phyloP scores from a whole-genome alignment of 2,888 invertebrate species.

The Matsumyia berberina region DNA sequence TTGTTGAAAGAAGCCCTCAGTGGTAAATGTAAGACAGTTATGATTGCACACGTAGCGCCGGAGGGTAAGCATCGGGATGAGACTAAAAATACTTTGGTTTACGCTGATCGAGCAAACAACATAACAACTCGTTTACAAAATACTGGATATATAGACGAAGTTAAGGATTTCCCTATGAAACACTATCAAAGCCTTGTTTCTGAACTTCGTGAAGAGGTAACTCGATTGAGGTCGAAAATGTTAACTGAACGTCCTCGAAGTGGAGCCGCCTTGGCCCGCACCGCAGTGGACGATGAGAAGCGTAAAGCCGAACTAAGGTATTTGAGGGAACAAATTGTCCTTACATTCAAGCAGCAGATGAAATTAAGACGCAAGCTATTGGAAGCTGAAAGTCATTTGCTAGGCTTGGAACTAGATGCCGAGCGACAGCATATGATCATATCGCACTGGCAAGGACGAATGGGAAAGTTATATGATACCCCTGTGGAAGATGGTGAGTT shows the following conservation, averaged over 20 bases:
- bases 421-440: constrained; percentile 95
- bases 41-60: constrained; percentile 98
- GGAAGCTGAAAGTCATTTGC: constrained; percentile 95
- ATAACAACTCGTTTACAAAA: constrained; percentile 88
- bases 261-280: constrained; percentile 80
- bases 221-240: constrained; percentile 92
- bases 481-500: constrained; percentile 82
- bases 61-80: constrained; percentile 93
- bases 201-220: constrained; percentile 91
- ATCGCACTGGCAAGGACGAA: constrained; percentile 93
- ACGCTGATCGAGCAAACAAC: constrained; percentile 96
- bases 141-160: constrained; percentile 83
- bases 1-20: constrained; percentile 93
- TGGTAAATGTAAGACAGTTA: constrained; percentile 97
- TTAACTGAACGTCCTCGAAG: constrained; percentile 87
- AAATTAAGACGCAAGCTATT: constrained; percentile 92
- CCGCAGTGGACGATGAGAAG: constrained; percentile 84
- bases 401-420: constrained; percentile 94
- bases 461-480: constrained; percentile 87
- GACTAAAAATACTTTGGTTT: constrained; percentile 95
- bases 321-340: constrained; percentile 93
- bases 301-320: constrained; percentile 86
- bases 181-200: constrained; percentile 84
- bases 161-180: constrained; percentile 83
- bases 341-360: constrained; percentile 97